Conservation (phyloP, 1,140 invertebrate species). For the Euschistus heros region DNA sequence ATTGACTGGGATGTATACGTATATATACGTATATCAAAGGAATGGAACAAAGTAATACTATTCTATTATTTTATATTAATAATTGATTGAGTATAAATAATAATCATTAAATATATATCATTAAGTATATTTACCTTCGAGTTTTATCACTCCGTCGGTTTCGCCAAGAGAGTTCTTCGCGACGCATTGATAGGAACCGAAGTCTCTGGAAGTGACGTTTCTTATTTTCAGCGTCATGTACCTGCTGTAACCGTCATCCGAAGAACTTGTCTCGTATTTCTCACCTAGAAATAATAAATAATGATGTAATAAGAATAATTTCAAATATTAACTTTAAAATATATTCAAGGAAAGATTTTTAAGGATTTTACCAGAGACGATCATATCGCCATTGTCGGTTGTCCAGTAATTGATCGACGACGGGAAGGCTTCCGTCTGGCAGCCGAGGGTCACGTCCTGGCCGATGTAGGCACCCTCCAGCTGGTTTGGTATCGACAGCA, state of each 20-base stretch:
- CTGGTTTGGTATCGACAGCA: slow-evolving; percentile 76
- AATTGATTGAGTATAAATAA: no score
- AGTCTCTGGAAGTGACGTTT: slow-evolving; percentile 62
- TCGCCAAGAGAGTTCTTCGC: slow-evolving; percentile 89
- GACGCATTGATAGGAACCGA: slow-evolving; percentile 76
- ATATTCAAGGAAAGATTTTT: not conserved
- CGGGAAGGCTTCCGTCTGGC: slow-evolving; percentile 78
- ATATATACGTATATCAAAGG: no score
- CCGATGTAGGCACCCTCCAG: slow-evolving; percentile 70
- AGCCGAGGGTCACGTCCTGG: slow-evolving; percentile 70
- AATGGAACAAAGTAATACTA: no score
- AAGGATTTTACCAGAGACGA: slow-evolving; percentile 58
- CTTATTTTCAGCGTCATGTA: slow-evolving; percentile 77
- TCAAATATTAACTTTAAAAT: no score
- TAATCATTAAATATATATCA: no score
- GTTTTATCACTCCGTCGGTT: slow-evolving; percentile 79
- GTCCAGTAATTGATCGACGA: slow-evolving; percentile 84
- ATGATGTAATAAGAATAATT: no score
- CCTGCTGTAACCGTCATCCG: slow-evolving; percentile 71
- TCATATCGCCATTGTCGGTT: slow-evolving; percentile 73
- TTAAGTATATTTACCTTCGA: slow-evolving; percentile 61
- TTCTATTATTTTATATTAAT: no score
- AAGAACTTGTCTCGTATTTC: slow-evolving; percentile 64
- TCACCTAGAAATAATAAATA: slow-evolving; percentile 24
- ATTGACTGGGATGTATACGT: no score